Conservation (phyloP, 2,797 vertebrate genomes). For the Lophotriccus pileatus region DNA sequence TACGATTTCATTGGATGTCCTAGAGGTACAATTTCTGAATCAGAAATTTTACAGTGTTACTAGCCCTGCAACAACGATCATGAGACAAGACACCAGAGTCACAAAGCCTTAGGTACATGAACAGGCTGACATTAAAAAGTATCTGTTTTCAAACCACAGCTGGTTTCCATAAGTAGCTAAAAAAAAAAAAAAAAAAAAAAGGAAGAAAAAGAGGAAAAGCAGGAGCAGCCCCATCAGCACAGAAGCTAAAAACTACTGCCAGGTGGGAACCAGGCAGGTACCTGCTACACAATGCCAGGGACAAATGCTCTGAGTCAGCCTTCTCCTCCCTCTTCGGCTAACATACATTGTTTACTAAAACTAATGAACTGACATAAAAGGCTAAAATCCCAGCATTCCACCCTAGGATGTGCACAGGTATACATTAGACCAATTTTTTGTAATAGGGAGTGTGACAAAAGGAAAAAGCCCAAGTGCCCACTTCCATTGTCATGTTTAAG, state of each 20-base stretch:
- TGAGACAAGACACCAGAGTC: background rate
- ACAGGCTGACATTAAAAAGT: background rate
- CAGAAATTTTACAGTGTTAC: background rate
- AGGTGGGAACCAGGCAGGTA: background rate
- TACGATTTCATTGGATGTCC: fast-evolving
- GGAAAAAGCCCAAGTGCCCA: background rate
- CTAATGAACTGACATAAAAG: background rate
- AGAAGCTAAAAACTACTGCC: background rate
- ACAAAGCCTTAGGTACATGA: background rate
- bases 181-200: too few species aligned
- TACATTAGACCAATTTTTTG: background rate
- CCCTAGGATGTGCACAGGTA: background rate
- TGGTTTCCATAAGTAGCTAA: background rate
- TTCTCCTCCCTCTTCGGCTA: background rate
- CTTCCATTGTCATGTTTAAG: background rate
- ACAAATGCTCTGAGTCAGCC: background rate
- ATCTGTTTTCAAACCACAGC: background rate
- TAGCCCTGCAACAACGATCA: background rate
- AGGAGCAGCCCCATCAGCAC: background rate
- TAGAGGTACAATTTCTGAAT: background rate
- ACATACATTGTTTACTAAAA: background rate
- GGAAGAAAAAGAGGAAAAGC: too few species aligned
- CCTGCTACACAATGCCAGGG: background rate
- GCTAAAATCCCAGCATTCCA: background rate
- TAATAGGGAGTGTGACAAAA: fast-evolving